A percentile compares a stretch with the other conserved stretches of the same genome.
These are phyloP conservation scores for Dissostichus mawsoni DNA, from an alignment of 2,113 vertebrate genomes.

Conservation along the genomic window DNA sequence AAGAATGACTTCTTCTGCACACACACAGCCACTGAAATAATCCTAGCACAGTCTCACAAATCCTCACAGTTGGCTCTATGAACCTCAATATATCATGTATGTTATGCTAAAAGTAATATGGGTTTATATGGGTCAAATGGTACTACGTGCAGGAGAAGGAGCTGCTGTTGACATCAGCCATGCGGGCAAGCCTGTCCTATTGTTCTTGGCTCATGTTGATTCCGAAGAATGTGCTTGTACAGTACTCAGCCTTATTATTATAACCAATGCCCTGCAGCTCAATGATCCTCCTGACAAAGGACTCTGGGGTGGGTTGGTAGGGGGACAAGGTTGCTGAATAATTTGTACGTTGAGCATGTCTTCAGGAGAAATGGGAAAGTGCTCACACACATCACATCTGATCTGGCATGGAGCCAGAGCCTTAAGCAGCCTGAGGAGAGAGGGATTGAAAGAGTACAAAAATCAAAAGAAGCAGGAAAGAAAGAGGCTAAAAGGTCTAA, in stretches of 20 bases:
- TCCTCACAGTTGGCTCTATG: not conserved
- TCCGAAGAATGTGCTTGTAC: conserved; percentile 56
- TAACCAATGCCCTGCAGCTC: conserved; percentile 71
- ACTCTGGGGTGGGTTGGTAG: conserved; percentile 47
- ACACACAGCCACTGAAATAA: not conserved
- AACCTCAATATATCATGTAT: conserved; percentile 23
- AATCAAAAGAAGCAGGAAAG: conserved; percentile 1
- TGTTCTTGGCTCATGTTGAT: conserved; percentile 56
- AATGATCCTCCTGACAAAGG: conserved; percentile 67
- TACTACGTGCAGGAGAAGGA: conserved; percentile 13
- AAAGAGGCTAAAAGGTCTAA: conserved; percentile 54
- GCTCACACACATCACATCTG: conserved; percentile 56
- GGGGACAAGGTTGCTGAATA: conserved; percentile 58
- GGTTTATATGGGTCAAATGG: conserved; percentile 60
- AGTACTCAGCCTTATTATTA: conserved; percentile 72
- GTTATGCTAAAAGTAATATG: conserved; percentile 31
- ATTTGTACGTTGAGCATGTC: conserved; percentile 74
- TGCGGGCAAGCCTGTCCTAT: conserved; percentile 52
- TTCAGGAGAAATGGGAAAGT: conserved; percentile 69
- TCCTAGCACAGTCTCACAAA: not conserved
- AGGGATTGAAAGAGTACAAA: conserved; percentile 34
- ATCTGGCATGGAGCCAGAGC: conserved; percentile 75
- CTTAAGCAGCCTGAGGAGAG: conserved; percentile 62
- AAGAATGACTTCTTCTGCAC: not conserved
- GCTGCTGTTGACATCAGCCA: conserved; percentile 66